Conservation (phyloP, 2,888 invertebrate genomes). For the Lacanobia wlatinum region DNA sequence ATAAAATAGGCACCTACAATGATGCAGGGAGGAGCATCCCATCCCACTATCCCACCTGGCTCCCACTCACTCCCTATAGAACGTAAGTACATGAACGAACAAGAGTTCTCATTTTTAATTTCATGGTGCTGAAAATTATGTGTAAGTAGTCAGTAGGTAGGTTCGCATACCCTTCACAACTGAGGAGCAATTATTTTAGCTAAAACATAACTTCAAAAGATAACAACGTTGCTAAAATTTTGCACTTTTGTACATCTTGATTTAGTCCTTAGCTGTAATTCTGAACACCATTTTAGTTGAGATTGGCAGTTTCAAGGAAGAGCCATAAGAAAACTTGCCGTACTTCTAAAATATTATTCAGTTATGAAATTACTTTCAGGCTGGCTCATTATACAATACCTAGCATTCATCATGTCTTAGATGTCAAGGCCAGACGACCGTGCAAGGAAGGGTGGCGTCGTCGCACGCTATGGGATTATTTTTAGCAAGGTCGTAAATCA, state of each 20-base stretch:
- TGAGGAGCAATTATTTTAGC: neutral
- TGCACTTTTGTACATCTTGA: neutral
- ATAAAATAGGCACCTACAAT: neutral
- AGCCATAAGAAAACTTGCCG: too few species aligned
- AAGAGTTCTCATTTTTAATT: neutral
- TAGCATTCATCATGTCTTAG: neutral
- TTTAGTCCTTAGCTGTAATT: neutral
- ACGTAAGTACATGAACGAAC: neutral
- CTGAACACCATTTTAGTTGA: neutral
- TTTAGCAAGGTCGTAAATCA: slow-evolving; percentile 26
- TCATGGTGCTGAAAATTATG: neutral
- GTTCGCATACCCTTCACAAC: too few species aligned
- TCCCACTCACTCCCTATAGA: neutral
- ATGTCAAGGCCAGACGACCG: neutral
- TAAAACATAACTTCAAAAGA: neutral
- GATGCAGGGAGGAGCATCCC: neutral
- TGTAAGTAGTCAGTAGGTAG: too few species aligned
- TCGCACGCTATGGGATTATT: neutral
- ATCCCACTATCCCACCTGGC: neutral
- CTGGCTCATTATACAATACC: neutral
- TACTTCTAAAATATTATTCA: too few species aligned
- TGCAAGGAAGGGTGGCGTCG: neutral
- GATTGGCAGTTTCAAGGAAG: too few species aligned
- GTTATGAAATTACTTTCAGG: neutral
- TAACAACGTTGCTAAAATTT: neutral